phyloP scores from a whole-genome alignment of 2,113 vertebrate genomes.

The Corvus hawaiiensis region DNA sequence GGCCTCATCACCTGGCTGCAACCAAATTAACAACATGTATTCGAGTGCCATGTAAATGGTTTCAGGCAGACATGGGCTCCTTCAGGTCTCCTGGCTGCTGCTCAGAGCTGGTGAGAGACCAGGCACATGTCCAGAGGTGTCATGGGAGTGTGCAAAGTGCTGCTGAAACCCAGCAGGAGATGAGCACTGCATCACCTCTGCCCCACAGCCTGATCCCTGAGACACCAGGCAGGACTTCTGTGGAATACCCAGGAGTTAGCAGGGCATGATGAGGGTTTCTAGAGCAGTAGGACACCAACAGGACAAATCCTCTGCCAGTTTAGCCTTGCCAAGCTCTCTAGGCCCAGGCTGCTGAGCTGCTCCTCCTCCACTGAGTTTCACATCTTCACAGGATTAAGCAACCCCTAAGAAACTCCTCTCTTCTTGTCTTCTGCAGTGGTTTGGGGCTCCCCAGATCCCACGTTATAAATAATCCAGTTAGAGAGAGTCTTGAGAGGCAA shows the following conservation, averaged over 20 bases:
- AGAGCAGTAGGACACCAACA: neutral
- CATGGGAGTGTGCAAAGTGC: neutral
- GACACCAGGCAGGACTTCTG: neutral
- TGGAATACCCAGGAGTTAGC: neutral
- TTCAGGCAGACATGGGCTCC: neutral
- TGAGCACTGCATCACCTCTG: fast-evolving
- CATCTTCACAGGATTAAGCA: neutral
- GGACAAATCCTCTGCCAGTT: neutral
- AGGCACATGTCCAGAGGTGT: fast-evolving
- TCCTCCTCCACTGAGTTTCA: neutral
- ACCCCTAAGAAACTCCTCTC: neutral
- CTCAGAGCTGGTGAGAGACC: neutral
- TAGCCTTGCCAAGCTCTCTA: neutral
- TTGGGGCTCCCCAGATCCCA: neutral
- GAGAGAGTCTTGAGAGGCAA: neutral
- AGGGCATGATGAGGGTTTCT: neutral
- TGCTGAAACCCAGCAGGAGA: neutral
- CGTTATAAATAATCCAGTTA: neutral
- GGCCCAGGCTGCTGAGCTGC: neutral
- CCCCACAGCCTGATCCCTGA: neutral
- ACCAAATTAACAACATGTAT: neutral
- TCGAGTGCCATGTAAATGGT: fast-evolving
- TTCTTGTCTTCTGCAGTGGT: neutral
- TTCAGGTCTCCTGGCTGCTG: neutral
- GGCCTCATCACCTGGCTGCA: neutral